phyloP scores from a whole-genome alignment of 1,140 invertebrate genomes.

The Sipha flava region DNA sequence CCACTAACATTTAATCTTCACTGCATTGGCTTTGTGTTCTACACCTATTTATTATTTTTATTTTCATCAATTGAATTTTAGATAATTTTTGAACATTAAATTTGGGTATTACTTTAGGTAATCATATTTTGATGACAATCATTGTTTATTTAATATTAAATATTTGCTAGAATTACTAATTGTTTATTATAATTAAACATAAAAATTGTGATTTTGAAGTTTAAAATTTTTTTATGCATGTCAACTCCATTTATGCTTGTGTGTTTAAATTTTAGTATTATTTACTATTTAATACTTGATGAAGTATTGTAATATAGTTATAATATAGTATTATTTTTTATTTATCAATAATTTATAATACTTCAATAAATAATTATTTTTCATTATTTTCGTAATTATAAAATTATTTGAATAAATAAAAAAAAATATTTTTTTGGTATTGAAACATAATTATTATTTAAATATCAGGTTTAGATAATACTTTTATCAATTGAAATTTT shows the following conservation, averaged over 20 bases:
- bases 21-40: constrained; percentile 7
- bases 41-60: neutral
- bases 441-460: too few species aligned
- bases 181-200: neutral
- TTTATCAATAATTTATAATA: too few species aligned
- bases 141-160: neutral
- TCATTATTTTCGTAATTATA: too few species aligned
- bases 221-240: neutral
- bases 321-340: too few species aligned
- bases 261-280: too few species aligned
- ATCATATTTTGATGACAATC: neutral
- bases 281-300: too few species aligned
- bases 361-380: too few species aligned
- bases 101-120: neutral
- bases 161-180: neutral
- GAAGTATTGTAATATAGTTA: too few species aligned
- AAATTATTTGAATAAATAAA: too few species aligned
- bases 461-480: too few species aligned
- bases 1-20: neutral
- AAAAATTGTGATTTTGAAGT: neutral
- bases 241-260: neutral
- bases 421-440: too few species aligned
- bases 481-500: too few species aligned
- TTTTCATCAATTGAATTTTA: neutral
- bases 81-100: neutral